Evolutionary conservation across 2,888 invertebrate species (phyloP).

Genomic region (Harpalus rufipes): DNA sequence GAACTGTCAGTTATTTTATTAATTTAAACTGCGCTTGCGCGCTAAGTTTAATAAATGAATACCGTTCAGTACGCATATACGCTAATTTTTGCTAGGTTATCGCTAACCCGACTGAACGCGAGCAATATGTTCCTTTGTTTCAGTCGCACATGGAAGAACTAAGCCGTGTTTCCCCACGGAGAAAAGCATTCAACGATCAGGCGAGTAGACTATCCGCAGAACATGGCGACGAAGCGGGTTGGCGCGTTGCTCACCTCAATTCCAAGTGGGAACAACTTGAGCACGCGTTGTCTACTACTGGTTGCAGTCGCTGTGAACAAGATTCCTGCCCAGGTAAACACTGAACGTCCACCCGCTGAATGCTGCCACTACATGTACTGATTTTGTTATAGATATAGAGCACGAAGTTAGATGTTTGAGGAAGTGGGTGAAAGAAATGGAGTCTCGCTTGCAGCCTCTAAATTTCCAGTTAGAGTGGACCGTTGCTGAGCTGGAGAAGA

Average conservation of each 20-base stretch:
- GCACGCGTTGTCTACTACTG: constrained; percentile 83
- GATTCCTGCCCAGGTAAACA: constrained; percentile 74
- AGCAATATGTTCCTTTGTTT: background rate
- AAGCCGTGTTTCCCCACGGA: constrained; percentile 84
- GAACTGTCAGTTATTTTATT: too few relatives aligned
- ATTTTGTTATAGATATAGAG: constrained; percentile 82
- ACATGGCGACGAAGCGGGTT: constrained; percentile 84
- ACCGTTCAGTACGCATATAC: too few relatives aligned
- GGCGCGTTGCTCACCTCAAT: constrained; percentile 87
- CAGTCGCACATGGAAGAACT: constrained; percentile 89
- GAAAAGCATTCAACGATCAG: constrained; percentile 88
- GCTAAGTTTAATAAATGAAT: too few relatives aligned
- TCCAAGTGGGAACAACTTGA: constrained; percentile 89
- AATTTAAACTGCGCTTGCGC: too few relatives aligned
- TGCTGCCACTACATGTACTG: background rate
- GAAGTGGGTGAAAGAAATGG: constrained; percentile 93
- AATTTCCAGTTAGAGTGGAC: constrained; percentile 85
- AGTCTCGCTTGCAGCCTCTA: constrained; percentile 87
- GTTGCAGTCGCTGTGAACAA: constrained; percentile 75
- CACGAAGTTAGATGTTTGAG: constrained; percentile 88
- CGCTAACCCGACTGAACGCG: too few relatives aligned
- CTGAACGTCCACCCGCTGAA: background rate
- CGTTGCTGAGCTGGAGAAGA: constrained; percentile 86
- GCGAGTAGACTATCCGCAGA: constrained; percentile 84
- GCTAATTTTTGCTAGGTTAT: too few relatives aligned